Evolutionary conservation across 1,140 invertebrate species (phyloP).

Genomic region (Neelides sp.): DNA sequence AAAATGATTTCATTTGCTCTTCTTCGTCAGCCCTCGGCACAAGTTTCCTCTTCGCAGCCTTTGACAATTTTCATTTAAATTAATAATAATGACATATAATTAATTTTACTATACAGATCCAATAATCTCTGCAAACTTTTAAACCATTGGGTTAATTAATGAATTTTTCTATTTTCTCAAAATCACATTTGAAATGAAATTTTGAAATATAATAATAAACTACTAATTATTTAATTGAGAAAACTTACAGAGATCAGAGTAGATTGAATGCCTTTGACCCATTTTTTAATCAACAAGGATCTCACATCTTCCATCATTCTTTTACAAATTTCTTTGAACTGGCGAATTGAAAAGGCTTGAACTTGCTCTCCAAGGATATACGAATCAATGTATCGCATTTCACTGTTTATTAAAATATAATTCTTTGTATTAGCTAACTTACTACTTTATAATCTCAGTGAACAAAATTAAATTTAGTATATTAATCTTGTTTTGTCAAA

Average conservation of each 20-base stretch:
- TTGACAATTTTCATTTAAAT: neutral
- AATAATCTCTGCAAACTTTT: too few relatives aligned
- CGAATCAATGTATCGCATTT: constrained; percentile 43
- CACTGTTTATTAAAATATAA: constrained; percentile 36
- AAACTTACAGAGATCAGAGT: constrained; percentile 40
- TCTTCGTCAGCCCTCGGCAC: constrained; percentile 55
- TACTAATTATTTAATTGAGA: neutral
- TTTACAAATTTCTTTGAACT: constrained; percentile 42
- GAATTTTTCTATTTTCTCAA: too few relatives aligned
- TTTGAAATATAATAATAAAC: too few relatives aligned
- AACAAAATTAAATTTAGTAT: neutral
- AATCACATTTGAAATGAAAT: too few relatives aligned
- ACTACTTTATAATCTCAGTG: constrained; percentile 9
- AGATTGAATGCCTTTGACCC: constrained; percentile 47
- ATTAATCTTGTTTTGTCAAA: constrained; percentile 35
- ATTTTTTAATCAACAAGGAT: constrained; percentile 42
- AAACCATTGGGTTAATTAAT: too few relatives aligned
- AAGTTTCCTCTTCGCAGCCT: constrained; percentile 60
- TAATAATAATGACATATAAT: too few relatives aligned
- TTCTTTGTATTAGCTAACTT: constrained; percentile 1
- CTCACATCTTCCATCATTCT: constrained; percentile 42
- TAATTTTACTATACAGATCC: too few relatives aligned
- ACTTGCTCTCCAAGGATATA: constrained; percentile 38
- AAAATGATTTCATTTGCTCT: constrained; percentile 57
- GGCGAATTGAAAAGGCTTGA: constrained; percentile 43